A percentile compares a stretch with the other conserved stretches of the same genome.
Evolutionary conservation across 2,113 vertebrate genomes (phyloP).

Genomic region (Silurus meridionalis): DNA sequence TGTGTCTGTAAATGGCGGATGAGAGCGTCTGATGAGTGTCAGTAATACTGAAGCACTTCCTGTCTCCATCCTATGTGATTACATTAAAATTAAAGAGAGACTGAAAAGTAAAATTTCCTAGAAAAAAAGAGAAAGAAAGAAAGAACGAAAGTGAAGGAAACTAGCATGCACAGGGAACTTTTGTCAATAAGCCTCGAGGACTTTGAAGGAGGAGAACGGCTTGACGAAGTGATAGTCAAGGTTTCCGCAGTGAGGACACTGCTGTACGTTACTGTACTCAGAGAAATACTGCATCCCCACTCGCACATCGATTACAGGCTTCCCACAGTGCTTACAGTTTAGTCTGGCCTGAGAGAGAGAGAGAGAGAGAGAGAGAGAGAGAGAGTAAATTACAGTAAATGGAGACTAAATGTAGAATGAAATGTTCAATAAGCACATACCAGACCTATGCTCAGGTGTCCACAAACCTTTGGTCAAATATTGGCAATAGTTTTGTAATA

Average conservation of each 20-base stretch:
- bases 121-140: conserved; percentile 65
- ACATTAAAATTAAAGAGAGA: conserved; percentile 66
- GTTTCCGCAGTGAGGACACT: conserved; percentile 98
- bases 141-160: conserved; percentile 55
- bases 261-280: conserved; percentile 99
- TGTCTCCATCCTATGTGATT: conserved; percentile 1
- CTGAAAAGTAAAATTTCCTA: conserved; percentile 78
- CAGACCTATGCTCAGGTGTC: too few relatives aligned
- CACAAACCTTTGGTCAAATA: too few relatives aligned
- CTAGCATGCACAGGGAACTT: conserved; percentile 90
- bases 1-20: conserved; percentile 59
- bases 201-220: conserved; percentile 99
- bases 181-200: conserved; percentile 99
- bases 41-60: conserved; percentile 26
- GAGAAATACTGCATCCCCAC: conserved; percentile 99
- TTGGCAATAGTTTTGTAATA: too few relatives aligned
- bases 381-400: not conserved
- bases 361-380: not conserved
- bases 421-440: too few relatives aligned
- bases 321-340: conserved; percentile 99
- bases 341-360: conserved; percentile 83
- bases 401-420: too few relatives aligned
- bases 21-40: conserved; percentile 49
- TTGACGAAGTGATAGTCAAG: conserved; percentile 99
- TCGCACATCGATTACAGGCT: conserved; percentile 95